Percentiles rank a stretch among this genome's conserved stretches.
phyloP scores from a whole-genome alignment of 2,113 vertebrate species.

The Campylorhamphus procurvoides region DNA sequence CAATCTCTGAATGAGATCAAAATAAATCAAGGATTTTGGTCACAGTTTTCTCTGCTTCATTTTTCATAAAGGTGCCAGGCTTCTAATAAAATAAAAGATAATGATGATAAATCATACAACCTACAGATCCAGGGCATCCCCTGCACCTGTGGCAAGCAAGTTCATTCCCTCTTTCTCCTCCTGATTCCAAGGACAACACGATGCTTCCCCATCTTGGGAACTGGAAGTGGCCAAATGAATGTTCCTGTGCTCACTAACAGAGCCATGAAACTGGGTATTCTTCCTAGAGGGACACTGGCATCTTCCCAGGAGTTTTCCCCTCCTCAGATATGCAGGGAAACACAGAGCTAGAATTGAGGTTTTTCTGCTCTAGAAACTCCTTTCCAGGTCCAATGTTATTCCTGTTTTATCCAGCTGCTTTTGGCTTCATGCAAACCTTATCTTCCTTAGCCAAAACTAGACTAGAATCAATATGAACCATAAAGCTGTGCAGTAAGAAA shows the following conservation, averaged over 20 bases:
- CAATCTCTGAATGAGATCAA: background rate
- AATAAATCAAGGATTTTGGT: background rate
- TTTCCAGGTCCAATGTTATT: background rate
- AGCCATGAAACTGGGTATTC: too few relatives aligned
- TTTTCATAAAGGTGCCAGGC: background rate
- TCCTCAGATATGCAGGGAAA: background rate
- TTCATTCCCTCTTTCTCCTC: background rate
- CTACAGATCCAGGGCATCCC: background rate
- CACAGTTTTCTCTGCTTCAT: background rate
- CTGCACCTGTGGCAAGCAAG: background rate
- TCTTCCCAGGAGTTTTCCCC: background rate
- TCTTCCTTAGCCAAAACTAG: background rate
- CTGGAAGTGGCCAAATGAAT: background rate
- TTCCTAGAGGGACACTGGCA: background rate
- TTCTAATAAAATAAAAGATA: background rate
- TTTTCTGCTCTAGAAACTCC: background rate
- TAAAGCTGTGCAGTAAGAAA: background rate
- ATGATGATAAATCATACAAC: background rate
- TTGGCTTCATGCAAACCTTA: background rate
- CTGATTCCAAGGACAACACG: background rate
- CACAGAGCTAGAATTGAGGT: background rate
- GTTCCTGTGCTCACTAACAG: background rate
- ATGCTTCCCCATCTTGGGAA: background rate
- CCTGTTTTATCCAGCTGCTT: background rate
- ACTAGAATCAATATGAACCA: background rate